A percentile compares a stretch with the other conserved stretches of the same genome.
Conservation (phyloP, 2,888 invertebrate genomes). For the Selenia dentaria region DNA sequence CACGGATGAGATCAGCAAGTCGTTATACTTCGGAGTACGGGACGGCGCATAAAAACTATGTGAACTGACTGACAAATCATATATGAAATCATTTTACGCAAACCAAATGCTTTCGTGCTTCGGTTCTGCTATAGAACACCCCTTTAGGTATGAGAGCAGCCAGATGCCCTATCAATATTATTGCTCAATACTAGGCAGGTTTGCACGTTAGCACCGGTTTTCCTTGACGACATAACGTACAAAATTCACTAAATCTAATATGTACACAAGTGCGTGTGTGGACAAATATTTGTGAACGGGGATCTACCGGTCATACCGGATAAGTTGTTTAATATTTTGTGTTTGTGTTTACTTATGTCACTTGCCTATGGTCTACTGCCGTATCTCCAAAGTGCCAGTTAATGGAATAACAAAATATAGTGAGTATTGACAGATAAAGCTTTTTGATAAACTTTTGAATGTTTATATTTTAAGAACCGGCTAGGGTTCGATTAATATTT, state of each 20-base stretch:
- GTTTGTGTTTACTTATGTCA: slow-evolving; percentile 3
- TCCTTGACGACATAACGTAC: slow-evolving; percentile 34
- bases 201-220: slow-evolving; percentile 27
- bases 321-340: slow-evolving; percentile 7
- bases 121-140: background rate
- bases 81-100: too few species aligned
- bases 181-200: slow-evolving; percentile 17
- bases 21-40: too few species aligned
- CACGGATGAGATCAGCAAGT: too few species aligned
- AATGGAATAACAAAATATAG: background rate
- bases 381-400: slow-evolving; percentile 1
- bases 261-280: slow-evolving; percentile 36
- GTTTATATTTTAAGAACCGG: too few species aligned
- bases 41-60: too few species aligned
- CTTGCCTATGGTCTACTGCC: slow-evolving; percentile 8
- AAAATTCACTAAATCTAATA: slow-evolving; percentile 29
- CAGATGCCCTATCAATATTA: background rate
- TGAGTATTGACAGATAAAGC: too few species aligned
- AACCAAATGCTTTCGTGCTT: too few species aligned
- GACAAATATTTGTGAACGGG: background rate
- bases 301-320: slow-evolving; percentile 9
- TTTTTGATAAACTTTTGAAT: too few species aligned
- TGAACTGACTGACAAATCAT: too few species aligned
- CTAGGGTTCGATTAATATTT: too few species aligned
- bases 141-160: background rate